Base-by-base conservation (phyloP, 1,140 invertebrate genomes). In the Leguminivora glycinivorella region DNA sequence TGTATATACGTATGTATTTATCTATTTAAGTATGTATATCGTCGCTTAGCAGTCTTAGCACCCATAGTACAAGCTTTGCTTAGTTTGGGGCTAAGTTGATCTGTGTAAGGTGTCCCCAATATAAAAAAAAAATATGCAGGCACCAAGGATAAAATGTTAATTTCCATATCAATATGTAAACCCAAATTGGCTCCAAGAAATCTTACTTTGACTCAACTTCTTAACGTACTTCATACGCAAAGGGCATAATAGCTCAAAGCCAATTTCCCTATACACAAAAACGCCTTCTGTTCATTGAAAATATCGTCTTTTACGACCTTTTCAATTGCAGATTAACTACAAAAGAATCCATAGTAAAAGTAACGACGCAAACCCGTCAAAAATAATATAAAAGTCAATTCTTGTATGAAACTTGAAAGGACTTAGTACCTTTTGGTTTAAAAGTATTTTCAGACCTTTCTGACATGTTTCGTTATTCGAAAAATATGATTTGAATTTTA, bases 281-380 rank as follows among this genome's bases (percentile, higher is more conserved):
- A 47, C 2, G n/a, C 5, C 43, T 6, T 47, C n/a, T 19, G 6
- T 14, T 1, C n/a, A n/a, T 19, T 17, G n/a, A 47, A 47, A 17
- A 47, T 17, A 5, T 6, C n/a, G 14, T 6, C n/a, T 0, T 47
- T 47, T 47, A 47, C 5, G 43, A 17, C 43, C 43, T 47, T 47
- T 47, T 47, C 2, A 19, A 10, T 10, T 10, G 7, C 7, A 52
- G 7, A 17, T 43, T 22, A 6, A 52, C 31, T 52, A 78, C 72
- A 75, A 80, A 82, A 75, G 79, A 69, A 80, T 81, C 56, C 25
- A 73, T 72, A 52, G 69, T 63, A 79, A 68, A 34, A 60, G 56
- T 70, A 70, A 60, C 56, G 69, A 60, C 34, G n/a, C 26, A n/a
- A n/a, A 29, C 4, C 17, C 68, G 56, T 17, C n/a, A 43, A 6